These are phyloP conservation scores for Poecile atricapillus DNA, from an alignment of 2,113 vertebrate genomes.

Conservation along the genomic window DNA sequence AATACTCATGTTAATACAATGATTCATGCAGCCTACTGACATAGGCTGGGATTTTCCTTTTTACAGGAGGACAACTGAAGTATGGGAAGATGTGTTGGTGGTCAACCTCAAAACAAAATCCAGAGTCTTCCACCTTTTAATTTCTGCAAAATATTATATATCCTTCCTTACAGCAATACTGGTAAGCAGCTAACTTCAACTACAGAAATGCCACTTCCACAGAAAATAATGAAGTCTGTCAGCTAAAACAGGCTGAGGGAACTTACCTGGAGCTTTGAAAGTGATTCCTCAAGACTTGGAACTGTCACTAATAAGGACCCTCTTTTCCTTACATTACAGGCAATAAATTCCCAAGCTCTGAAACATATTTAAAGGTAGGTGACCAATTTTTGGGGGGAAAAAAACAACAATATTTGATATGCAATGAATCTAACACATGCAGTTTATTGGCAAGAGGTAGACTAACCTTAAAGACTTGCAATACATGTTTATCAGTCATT, in stretches of 20 bases:
- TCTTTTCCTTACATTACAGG: conserved; percentile 77
- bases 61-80: neutral
- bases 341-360: conserved; percentile 88
- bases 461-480: neutral
- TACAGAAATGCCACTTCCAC: neutral
- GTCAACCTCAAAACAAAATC: neutral
- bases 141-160: neutral
- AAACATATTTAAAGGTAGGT: conserved; percentile 44
- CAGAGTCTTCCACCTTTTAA: neutral
- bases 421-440: neutral
- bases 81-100: neutral
- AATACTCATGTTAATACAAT: neutral
- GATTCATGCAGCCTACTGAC: neutral
- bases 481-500: neutral
- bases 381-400: neutral
- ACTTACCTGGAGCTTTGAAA: conserved; percentile 78
- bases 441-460: neutral
- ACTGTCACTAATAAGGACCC: conserved; percentile 85
- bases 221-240: neutral
- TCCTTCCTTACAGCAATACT: neutral
- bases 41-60: neutral
- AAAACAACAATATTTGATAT: neutral
- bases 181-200: neutral
- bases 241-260: neutral
- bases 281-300: conserved; percentile 84